Base-by-base conservation (phyloP, 2,113 vertebrate genomes). In the Aptenodytes patagonicus region DNA sequence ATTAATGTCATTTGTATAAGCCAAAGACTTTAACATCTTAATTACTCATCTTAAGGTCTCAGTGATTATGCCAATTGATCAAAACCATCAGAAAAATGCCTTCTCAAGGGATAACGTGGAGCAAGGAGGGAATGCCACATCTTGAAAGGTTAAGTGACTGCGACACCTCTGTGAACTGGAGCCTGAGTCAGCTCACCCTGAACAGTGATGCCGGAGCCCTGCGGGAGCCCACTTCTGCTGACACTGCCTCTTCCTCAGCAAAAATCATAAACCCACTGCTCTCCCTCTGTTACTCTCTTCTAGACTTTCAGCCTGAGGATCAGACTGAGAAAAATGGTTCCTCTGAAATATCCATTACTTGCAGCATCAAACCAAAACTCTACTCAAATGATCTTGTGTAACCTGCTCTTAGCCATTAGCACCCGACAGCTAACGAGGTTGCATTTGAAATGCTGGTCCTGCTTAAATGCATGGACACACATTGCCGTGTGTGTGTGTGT, bases 11-110 rank as follows among this genome's bases (percentile, higher is more conserved):
- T 91, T 69, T 54, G n/a, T 61, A 28, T 1, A 7, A 89, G 61
- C 65, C 38, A 17, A 54, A 47, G 81, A 26, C 54, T 82, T 76
- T 1, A 62, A 80, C 9, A 1, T 79, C 66, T 85, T 87, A 94
- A 77, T 95, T 87, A 69, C 89, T 51, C 77, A 71, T 70, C 79
- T 44, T 60, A 58, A 93, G 46, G 72, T 78, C 86, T 89, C 83
- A 4, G 25, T 58, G 89, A 79, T 82, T 28, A 49, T 38, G 81
- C 14, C 83, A 85, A 61, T 57, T 66, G 93, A 91, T 94, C 58
- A 80, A 83, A 95, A 66, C 38, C 49, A 84, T 42, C 58, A 62
- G 84, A 46, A 96, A 89, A 96, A 88, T 18, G 32, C 65, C 60
- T 62, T 68, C 83, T 86, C 58, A 6, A 42, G 68, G 60, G 80